phyloP scores from a whole-genome alignment of 2,888 invertebrate genomes.

The Ephialtes manifestator region DNA sequence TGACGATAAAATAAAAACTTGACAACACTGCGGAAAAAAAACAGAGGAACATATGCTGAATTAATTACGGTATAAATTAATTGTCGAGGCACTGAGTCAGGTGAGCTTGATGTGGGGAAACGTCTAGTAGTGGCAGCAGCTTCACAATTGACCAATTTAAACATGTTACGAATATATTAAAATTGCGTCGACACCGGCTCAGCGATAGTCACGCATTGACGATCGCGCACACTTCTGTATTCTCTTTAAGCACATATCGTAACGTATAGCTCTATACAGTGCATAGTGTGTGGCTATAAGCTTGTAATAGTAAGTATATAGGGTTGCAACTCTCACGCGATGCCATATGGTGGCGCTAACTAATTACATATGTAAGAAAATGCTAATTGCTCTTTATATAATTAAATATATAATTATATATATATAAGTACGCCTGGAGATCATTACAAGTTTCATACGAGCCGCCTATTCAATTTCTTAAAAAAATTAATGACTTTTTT shows the following conservation, averaged over 20 bases:
- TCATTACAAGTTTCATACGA: neutral
- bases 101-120: conserved; percentile 25
- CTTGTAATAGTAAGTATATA: conserved; percentile 13
- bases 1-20: neutral
- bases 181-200: conserved; percentile 22
- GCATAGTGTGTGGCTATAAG: too few species aligned
- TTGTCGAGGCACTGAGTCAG: conserved; percentile 49
- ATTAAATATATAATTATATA: neutral
- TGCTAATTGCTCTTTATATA: conserved; percentile 46
- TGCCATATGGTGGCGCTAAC: conserved; percentile 65
- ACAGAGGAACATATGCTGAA: neutral
- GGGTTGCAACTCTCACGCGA: conserved; percentile 46
- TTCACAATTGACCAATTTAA: conserved; percentile 47
- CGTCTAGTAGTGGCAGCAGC: conserved; percentile 5
- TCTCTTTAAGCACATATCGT: conserved; percentile 21
- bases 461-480: neutral
- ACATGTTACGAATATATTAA: conserved; percentile 42
- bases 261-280: conserved; percentile 21
- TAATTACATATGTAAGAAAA: conserved; percentile 58
- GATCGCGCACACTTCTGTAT: neutral
- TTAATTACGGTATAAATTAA: conserved; percentile 43
- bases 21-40: neutral
- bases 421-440: neutral
- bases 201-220: conserved; percentile 60
- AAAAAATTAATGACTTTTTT: neutral